Percentiles rank a stretch among this genome's conserved stretches.
These are phyloP conservation scores for Tachycineta bicolor DNA, from an alignment of 2,113 vertebrate species.

Conservation along the genomic window DNA sequence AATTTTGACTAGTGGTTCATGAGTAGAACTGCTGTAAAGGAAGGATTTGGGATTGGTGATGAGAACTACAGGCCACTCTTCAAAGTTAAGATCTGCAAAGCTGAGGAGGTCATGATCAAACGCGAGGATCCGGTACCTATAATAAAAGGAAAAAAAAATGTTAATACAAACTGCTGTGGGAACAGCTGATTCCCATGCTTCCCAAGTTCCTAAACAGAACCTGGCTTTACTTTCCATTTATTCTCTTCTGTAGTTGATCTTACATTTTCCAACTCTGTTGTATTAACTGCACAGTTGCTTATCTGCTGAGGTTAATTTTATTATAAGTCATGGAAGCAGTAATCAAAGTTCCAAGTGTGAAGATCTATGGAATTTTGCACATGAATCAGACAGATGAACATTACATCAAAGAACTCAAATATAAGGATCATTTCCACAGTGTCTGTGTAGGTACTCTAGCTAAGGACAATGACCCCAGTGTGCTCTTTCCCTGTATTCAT, in stretches of 20 bases:
- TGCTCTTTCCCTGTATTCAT: neutral
- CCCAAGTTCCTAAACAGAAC: neutral
- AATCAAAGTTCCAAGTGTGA: neutral
- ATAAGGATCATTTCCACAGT: neutral
- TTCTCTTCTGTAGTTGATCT: neutral
- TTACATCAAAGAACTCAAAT: neutral
- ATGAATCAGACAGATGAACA: neutral
- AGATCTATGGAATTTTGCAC: neutral
- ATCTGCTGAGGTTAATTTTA: neutral
- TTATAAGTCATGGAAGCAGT: neutral
- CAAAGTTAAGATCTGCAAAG: conserved; percentile 89
- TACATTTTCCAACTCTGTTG: neutral
- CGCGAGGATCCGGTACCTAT: conserved; percentile 89
- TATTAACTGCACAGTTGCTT: neutral
- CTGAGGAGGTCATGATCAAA: conserved; percentile 96
- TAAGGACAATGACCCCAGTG: neutral
- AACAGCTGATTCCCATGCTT: neutral
- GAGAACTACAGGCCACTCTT: conserved; percentile 90
- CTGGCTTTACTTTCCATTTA: neutral
- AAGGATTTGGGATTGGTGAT: conserved; percentile 96
- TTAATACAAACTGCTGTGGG: neutral
- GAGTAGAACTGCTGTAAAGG: conserved; percentile 85
- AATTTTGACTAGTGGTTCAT: conserved; percentile 88
- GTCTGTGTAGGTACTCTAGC: neutral
- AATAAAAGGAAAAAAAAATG: neutral